Evolutionary conservation across 2,113 vertebrate genomes (phyloP).

Genomic region (Pipra filicauda): DNA sequence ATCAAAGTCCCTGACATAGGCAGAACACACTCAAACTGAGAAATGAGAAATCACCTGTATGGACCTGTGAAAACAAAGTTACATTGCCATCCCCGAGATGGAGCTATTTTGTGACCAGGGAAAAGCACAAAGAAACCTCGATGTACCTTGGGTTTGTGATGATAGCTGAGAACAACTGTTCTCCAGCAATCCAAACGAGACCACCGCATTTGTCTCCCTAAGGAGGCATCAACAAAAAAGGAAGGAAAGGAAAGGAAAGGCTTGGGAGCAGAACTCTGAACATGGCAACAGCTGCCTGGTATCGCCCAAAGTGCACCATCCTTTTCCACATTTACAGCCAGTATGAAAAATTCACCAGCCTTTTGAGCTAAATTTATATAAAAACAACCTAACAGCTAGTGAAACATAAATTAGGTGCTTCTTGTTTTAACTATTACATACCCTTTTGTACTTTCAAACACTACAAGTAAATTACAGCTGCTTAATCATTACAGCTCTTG

Average conservation of each 20-base stretch:
- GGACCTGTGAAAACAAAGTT: neutral
- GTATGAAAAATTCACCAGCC: neutral
- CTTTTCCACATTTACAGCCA: neutral
- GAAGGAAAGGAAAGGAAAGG: neutral
- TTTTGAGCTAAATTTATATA: neutral
- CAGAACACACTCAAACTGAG: neutral
- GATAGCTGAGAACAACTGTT: neutral
- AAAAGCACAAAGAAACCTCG: neutral
- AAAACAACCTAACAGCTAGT: neutral
- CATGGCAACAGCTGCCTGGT: neutral
- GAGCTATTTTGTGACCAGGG: neutral
- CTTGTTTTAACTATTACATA: slow-evolving; percentile 26
- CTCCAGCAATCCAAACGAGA: neutral
- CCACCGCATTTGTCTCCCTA: neutral
- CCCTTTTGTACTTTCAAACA: slow-evolving; percentile 47
- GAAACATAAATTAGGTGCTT: slow-evolving; percentile 6
- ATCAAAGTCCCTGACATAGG: neutral
- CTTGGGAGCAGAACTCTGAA: neutral
- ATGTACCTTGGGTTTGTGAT: neutral
- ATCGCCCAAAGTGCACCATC: neutral
- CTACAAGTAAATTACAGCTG: neutral
- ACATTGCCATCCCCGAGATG: neutral
- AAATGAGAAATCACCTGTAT: neutral
- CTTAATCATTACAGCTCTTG: slow-evolving; percentile 44
- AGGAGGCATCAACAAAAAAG: neutral